Base-by-base conservation (phyloP, 2,888 invertebrate species). In the Neoaliturus tenellus region DNA sequence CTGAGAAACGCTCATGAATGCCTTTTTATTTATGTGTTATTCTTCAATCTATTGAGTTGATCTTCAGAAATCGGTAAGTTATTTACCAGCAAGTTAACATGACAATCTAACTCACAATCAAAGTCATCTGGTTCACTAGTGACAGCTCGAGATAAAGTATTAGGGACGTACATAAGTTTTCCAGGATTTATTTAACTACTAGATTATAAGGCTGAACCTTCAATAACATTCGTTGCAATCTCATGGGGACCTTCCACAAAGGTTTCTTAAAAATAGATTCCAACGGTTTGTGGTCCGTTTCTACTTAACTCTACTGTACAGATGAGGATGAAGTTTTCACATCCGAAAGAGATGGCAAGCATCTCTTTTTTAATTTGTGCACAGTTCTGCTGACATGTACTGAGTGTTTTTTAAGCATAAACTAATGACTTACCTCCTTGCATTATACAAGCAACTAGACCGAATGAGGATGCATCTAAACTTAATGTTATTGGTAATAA, bases 311-410 rank as follows among this genome's bases (percentile, higher is more conserved):
- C 87, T 20, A 1, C 87, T 89, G 86, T 87, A 89, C 3, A 90
- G 86, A 82, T 89, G 90, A 83, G 89, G 88, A 25, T 88, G 87
- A 84, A 89, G 90, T 82, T 88, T 31, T 87, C 80, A 81, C 88
- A 88, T 6, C 86, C 89, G 85, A 89, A 89, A 10, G 84, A 85
- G 44, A 87, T 86, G 0, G 90, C 89, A 44, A 89, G 80, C 12
- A 88, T 85, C 84, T 90, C 89, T 85, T 89, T 89, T 81, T 90
- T 89, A 12, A 89, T 89, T 83, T 89, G 89, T 23, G 88, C 87
- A 85, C 88, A 89, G 12, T 83, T 86, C 23, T 75, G 31, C 85
- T 89, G 88, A 8, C 86, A 86, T 20, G 85, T 35, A 8, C 88
- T 88, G 39, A 89, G 81, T 0, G 89, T 84, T 85, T 87, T 88